Conservation (phyloP, 2,888 invertebrate genomes). For the Adelognathus sp. region DNA sequence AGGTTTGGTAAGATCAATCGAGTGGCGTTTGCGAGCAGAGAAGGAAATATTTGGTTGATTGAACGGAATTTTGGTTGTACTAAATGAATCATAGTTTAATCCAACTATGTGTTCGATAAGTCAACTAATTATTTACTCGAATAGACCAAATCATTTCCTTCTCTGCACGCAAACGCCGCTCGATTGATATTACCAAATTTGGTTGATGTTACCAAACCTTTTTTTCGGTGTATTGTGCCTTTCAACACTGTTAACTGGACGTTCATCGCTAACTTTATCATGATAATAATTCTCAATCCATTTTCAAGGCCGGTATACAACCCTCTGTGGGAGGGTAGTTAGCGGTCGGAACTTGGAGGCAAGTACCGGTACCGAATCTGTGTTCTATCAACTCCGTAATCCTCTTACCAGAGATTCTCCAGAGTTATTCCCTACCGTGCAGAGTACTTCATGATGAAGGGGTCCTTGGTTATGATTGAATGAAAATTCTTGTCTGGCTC, state of each 20-base stretch:
- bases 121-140: too few species aligned
- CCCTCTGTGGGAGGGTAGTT: constrained; percentile 10
- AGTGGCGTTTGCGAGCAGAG: too few species aligned
- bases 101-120: too few species aligned
- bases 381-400: constrained; percentile 11
- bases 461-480: constrained; percentile 40
- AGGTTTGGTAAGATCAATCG: too few species aligned
- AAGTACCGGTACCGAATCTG: constrained; percentile 31
- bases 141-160: too few species aligned
- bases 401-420: not conserved
- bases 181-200: too few species aligned
- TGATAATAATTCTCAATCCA: not conserved
- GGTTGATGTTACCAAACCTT: not conserved
- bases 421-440: not conserved
- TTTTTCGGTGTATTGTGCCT: not conserved
- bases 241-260: not conserved
- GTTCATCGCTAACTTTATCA: not conserved
- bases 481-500: constrained; percentile 10
- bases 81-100: too few species aligned
- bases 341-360: constrained; percentile 16
- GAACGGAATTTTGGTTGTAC: too few species aligned
- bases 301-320: not conserved
- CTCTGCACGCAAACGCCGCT: too few species aligned
- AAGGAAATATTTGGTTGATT: too few species aligned
- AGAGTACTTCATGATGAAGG: constrained; percentile 17